Evolutionary conservation across 2,797 vertebrate species (phyloP).

Genomic region (Aeoliscus strigatus): DNA sequence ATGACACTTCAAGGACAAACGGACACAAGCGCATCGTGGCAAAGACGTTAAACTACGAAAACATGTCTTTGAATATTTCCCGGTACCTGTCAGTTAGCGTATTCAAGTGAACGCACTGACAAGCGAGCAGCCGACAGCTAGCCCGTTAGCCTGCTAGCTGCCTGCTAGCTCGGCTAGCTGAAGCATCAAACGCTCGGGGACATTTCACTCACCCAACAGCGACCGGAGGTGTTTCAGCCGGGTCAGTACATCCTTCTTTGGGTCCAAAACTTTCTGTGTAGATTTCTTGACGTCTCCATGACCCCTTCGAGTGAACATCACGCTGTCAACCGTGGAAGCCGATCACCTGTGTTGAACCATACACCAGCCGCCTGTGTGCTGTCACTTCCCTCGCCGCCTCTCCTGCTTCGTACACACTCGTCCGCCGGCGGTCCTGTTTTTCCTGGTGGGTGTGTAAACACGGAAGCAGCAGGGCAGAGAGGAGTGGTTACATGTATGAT

Average conservation of each 20-base stretch:
- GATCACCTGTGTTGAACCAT: conserved; percentile 72
- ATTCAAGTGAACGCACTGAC: conserved; percentile 19
- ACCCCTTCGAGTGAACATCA: conserved; percentile 94
- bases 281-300: conserved; percentile 99
- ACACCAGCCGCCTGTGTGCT: conserved; percentile 64
- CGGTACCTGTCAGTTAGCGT: conserved; percentile 7
- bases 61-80: not conserved
- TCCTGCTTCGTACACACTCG: conserved; percentile 65
- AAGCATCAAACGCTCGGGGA: conserved; percentile 49
- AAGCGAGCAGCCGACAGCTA: too few species aligned
- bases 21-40: not conserved
- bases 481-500: conserved; percentile 35
- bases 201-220: conserved; percentile 86
- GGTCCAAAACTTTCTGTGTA: conserved; percentile 99
- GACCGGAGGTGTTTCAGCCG: conserved; percentile 94
- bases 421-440: conserved; percentile 48
- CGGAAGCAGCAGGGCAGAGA: conserved; percentile 69
- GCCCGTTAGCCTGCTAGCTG: conserved; percentile 46
- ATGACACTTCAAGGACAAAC: not conserved
- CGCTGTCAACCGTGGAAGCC: conserved; percentile 70
- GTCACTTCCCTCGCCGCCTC: conserved; percentile 63
- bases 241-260: conserved; percentile 94
- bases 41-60: not conserved
- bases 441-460: conserved; percentile 74
- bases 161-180: conserved; percentile 39